Conservation (phyloP, 2,113 vertebrate genomes). For the Entomyzon cyanotis region DNA sequence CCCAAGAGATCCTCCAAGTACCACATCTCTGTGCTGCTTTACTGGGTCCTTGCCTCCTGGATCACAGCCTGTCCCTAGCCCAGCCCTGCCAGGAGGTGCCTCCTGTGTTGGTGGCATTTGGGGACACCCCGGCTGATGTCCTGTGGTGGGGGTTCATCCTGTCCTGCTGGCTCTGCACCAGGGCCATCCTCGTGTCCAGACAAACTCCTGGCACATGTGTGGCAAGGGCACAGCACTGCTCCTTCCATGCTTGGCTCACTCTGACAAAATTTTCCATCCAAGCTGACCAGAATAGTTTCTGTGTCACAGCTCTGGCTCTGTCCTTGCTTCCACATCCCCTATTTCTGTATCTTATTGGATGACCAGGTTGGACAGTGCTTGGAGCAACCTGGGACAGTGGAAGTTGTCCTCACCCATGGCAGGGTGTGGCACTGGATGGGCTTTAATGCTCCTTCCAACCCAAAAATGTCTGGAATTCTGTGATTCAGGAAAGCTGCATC, state of each 20-base stretch:
- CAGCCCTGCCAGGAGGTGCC: fast-evolving
- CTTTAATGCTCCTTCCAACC: background rate
- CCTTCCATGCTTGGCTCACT: fast-evolving
- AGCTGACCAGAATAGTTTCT: background rate
- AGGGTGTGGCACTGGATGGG: background rate
- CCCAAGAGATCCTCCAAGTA: background rate
- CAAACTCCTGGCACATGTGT: fast-evolving
- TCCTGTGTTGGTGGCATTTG: fast-evolving
- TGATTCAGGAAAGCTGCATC: background rate
- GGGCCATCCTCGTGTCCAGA: background rate
- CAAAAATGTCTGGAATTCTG: background rate
- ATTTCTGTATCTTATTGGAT: background rate
- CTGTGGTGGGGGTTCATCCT: fast-evolving
- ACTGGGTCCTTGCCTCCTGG: fast-evolving
- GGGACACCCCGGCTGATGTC: background rate
- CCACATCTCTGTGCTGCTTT: fast-evolving
- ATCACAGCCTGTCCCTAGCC: fast-evolving
- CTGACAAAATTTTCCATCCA: background rate
- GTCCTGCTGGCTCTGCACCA: background rate
- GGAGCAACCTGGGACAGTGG: background rate
- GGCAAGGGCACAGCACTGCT: background rate
- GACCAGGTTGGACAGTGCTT: background rate
- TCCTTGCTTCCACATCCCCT: background rate
- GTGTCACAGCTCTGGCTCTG: background rate
- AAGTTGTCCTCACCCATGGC: background rate